Conservation (phyloP, 2,888 invertebrate genomes). For the Lasioglossum malachurum region DNA sequence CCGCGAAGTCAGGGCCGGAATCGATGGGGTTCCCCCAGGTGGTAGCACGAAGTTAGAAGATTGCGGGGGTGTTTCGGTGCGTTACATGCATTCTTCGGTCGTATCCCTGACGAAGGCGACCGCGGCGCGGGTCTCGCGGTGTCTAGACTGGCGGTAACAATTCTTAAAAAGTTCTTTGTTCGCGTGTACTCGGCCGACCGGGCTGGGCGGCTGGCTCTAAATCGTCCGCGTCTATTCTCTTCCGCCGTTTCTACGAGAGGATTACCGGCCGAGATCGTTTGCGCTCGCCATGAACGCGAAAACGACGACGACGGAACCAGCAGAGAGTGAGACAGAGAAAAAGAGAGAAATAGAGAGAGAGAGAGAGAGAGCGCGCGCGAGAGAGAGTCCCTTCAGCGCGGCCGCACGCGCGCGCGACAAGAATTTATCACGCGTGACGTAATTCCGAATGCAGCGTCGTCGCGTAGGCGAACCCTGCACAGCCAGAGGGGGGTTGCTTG, state of each 20-base stretch:
- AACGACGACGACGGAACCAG: conserved; percentile 38
- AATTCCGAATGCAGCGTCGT: conserved; percentile 72
- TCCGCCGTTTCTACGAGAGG: conserved; percentile 39
- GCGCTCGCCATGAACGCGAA: conserved; percentile 44
- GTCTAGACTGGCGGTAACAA: conserved; percentile 49
- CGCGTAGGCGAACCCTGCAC: conserved; percentile 40
- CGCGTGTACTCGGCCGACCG: conserved; percentile 41
- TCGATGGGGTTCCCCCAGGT: background rate
- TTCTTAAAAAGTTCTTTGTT: conserved; percentile 56
- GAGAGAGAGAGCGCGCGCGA: conserved; percentile 46
- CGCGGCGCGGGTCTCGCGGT: background rate
- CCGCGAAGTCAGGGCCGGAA: background rate
- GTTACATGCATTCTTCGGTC: background rate
- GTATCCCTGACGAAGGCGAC: conserved; percentile 37
- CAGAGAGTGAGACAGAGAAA: background rate
- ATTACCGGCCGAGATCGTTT: conserved; percentile 67
- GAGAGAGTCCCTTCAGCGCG: conserved; percentile 40
- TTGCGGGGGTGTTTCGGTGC: background rate
- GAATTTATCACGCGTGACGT: conserved; percentile 76
- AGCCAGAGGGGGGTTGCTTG: conserved; percentile 32
- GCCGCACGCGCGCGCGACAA: conserved; percentile 55
- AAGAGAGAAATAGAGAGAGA: background rate
- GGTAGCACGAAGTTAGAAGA: background rate
- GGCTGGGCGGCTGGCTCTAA: conserved; percentile 32
- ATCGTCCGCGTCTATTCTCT: conserved; percentile 49